Percentiles rank a stretch among this genome's conserved stretches.
These are phyloP conservation scores for Melanotaenia maccullochi DNA, from an alignment of 2,797 vertebrate genomes.

Conservation along the genomic window DNA sequence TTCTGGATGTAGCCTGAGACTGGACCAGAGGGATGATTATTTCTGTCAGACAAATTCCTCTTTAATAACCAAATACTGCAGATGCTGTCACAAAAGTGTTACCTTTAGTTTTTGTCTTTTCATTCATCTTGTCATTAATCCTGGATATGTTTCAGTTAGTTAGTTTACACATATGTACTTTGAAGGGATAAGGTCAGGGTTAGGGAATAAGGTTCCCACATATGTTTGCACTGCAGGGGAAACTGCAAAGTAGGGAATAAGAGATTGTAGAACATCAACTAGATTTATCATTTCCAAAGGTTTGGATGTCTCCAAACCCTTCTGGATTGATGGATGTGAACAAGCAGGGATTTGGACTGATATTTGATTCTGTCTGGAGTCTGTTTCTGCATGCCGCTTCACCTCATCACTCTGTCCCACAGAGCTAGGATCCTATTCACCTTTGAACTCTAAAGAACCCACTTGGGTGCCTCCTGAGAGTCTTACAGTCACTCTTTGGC, in stretches of 20 bases:
- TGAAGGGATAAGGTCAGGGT: neutral
- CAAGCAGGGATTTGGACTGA: constrained; percentile 61
- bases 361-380: constrained; percentile 60
- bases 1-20: neutral
- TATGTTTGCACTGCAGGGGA: neutral
- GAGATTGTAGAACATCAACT: constrained; percentile 19
- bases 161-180: neutral
- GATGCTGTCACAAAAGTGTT: neutral
- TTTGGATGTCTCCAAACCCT: constrained; percentile 35
- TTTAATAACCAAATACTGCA: neutral
- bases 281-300: constrained; percentile 45
- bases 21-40: neutral
- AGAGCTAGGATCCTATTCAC: constrained; percentile 37
- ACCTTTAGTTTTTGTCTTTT: neutral
- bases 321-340: constrained; percentile 55
- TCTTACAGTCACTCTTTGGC: constrained; percentile 10
- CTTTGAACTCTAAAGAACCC: constrained; percentile 51
- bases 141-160: neutral
- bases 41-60: neutral
- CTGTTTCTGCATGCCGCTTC: constrained; percentile 43
- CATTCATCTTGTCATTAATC: neutral
- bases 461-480: constrained; percentile 10
- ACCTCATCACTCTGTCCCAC: constrained; percentile 54
- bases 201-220: constrained; percentile 3
- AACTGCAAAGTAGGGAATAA: neutral